Evolutionary conservation across 2,888 invertebrate species (phyloP), one percentile per base, ranked within the genome.

Genomic region (Trichogramma evanescens): DNA sequence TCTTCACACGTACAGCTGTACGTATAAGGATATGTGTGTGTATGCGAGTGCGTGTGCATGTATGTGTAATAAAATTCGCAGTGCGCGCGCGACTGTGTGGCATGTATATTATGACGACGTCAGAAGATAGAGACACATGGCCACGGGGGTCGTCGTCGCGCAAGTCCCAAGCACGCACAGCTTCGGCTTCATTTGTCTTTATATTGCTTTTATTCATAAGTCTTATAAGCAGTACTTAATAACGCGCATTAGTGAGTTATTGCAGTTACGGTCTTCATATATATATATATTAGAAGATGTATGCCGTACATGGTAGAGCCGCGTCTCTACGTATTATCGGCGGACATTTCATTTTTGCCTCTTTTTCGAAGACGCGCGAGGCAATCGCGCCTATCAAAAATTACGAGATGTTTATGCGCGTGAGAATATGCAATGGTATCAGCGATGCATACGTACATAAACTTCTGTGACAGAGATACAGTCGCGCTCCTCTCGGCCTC

Each of bases 151-250:
- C 58, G 67, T 66, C 62, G 61, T 65, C 66, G 63, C 53, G 61
- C 54, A 65, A 54, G 60, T 13, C 13, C 13, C 66, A 66, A 63
- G 57, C 48, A 58, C 56, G 64, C 53, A 59, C 66, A 13, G 66
- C 65, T 64, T 69, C 65, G 13, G 73, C 71, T 74, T 75, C 76
- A 75, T 76, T 74, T 75, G 76, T 75, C 75, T 73, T 72, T 70
- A 72, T 73, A 74, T 74, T 73, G 68, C 62, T 63, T 13, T 63
- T 63, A 63, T 62, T 63, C 64, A 62, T 61, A 58, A 61, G 62
- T 60, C 58, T 62, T 56, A 13, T 13, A 58, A 59, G 58, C 58
- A 60, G 60, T 60, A 62, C 62, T 62, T 64, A 64, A 64, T 64
- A 64, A 64, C 58, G 53, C 56, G 64, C 52, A 58, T 58, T 64